A percentile compares a stretch with the other conserved stretches of the same genome.
These are phyloP conservation scores for Salvator merianae DNA, from an alignment of 2,113 vertebrate genomes.

Conservation along the genomic window DNA sequence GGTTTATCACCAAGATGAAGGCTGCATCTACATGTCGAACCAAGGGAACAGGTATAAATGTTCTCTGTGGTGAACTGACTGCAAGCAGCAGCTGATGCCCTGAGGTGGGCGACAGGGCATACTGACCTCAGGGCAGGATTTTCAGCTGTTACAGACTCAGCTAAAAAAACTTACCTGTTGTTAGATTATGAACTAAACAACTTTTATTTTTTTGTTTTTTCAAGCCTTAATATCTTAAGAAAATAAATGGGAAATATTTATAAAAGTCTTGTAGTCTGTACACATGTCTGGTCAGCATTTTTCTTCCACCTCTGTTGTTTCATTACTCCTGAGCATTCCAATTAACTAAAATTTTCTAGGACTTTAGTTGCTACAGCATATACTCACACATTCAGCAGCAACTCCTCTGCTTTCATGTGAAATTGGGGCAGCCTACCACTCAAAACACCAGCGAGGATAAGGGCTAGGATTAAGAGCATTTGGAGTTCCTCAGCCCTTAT, in stretches of 20 bases:
- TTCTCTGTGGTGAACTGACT: too few species aligned
- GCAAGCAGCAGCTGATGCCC: too few species aligned
- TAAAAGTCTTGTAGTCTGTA: slow-evolving; percentile 65
- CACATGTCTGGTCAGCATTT: slow-evolving; percentile 58
- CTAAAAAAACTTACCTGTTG: slow-evolving; percentile 53
- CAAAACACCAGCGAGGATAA: slow-evolving; percentile 59
- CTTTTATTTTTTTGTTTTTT: slow-evolving; percentile 43
- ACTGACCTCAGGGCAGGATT: too few species aligned
- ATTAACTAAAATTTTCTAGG: slow-evolving; percentile 76
- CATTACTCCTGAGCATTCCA: slow-evolving; percentile 67
- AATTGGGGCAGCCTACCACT: slow-evolving; percentile 64
- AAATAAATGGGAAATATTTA: slow-evolving; percentile 75
- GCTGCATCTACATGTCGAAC: too few species aligned
- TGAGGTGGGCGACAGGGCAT: too few species aligned
- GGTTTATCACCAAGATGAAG: too few species aligned
- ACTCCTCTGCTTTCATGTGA: slow-evolving; percentile 61
- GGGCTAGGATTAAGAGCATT: slow-evolving; percentile 71
- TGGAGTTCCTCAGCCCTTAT: slow-evolving; percentile 58
- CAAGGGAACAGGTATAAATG: too few species aligned
- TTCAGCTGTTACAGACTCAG: too few species aligned
- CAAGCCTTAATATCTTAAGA: slow-evolving; percentile 38
- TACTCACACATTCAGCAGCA: slow-evolving; percentile 36
- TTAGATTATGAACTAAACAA: slow-evolving; percentile 52
- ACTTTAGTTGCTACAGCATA: slow-evolving; percentile 62
- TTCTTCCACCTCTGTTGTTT: slow-evolving; percentile 72